Evolutionary conservation across 2,888 invertebrate species (phyloP).

Genomic region (Amphipoea lucens): DNA sequence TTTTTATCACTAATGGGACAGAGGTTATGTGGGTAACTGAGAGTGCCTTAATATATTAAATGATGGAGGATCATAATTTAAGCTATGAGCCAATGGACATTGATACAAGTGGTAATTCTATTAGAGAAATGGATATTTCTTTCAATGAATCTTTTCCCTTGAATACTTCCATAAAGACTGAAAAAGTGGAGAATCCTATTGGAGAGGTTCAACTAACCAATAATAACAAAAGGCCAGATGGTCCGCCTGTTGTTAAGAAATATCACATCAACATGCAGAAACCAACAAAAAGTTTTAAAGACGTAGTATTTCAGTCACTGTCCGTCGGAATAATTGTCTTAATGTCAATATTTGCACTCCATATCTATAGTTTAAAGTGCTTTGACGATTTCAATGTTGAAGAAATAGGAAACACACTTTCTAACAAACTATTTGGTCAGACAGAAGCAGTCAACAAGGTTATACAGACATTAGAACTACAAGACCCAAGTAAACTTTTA

Average conservation of each 20-base stretch:
- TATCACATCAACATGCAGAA: slow-evolving; percentile 72
- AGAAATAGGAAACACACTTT: slow-evolving; percentile 70
- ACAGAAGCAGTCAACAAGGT: slow-evolving; percentile 74
- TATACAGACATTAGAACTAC: slow-evolving; percentile 71
- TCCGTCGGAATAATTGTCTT: slow-evolving; percentile 61
- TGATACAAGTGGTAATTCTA: slow-evolving; percentile 81
- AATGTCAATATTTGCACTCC: slow-evolving; percentile 72
- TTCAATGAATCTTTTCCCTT: slow-evolving; percentile 64
- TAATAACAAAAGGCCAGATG: slow-evolving; percentile 7
- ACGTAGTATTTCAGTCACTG: slow-evolving; percentile 57
- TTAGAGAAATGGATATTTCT: slow-evolving; percentile 80
- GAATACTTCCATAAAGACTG: slow-evolving; percentile 24
- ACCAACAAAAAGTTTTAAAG: slow-evolving; percentile 49
- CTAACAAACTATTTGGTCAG: slow-evolving; percentile 81
- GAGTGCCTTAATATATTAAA: neutral
- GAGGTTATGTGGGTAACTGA: neutral
- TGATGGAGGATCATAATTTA: slow-evolving; percentile 69
- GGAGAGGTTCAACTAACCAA: slow-evolving; percentile 6
- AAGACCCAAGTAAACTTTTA: slow-evolving; percentile 77
- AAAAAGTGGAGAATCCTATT: slow-evolving; percentile 11
- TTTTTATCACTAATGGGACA: slow-evolving; percentile 3
- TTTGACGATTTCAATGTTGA: slow-evolving; percentile 72
- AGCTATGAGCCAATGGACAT: slow-evolving; percentile 87
- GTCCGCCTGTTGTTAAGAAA: slow-evolving; percentile 68
- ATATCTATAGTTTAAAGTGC: slow-evolving; percentile 76